These are phyloP conservation scores for Carduelis carduelis DNA, from an alignment of 2,797 vertebrate genomes.

Conservation along the genomic window DNA sequence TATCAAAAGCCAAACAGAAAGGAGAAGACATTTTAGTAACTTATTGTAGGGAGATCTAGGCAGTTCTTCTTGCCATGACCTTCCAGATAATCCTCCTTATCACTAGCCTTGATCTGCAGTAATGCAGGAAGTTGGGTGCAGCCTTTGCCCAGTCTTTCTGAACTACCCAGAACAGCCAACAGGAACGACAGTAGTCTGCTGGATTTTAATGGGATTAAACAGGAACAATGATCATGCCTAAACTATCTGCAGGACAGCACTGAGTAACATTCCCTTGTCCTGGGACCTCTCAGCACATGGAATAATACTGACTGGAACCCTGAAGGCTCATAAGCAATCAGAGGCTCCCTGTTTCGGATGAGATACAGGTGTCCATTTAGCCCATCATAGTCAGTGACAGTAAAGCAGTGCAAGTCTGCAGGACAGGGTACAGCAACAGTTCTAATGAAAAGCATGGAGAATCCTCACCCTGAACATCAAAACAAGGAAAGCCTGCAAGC, in stretches of 20 bases:
- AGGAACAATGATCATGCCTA: neutral
- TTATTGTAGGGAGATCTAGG: neutral
- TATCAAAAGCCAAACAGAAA: slow-evolving; percentile 64
- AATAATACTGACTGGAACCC: neutral
- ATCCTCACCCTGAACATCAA: neutral
- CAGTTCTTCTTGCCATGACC: neutral
- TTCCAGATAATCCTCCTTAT: neutral
- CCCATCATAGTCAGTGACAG: neutral
- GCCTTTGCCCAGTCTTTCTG: neutral
- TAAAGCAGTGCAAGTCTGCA: neutral
- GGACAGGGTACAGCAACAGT: neutral
- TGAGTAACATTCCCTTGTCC: neutral
- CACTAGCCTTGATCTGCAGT: neutral
- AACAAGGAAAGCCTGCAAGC: neutral
- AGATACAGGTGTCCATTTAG: neutral
- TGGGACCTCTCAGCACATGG: neutral
- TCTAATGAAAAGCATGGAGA: neutral
- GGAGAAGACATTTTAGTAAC: neutral
- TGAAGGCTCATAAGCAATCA: neutral
- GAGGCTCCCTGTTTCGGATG: neutral
- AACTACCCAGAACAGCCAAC: neutral
- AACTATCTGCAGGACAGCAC: neutral
- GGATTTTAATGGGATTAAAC: neutral
- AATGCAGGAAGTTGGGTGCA: neutral
- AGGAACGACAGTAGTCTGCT: neutral